Percentiles rank a stretch among this genome's conserved stretches.
Conservation (phyloP, 2,113 vertebrate species). For the Dunckerocampus dactyliophorus region DNA sequence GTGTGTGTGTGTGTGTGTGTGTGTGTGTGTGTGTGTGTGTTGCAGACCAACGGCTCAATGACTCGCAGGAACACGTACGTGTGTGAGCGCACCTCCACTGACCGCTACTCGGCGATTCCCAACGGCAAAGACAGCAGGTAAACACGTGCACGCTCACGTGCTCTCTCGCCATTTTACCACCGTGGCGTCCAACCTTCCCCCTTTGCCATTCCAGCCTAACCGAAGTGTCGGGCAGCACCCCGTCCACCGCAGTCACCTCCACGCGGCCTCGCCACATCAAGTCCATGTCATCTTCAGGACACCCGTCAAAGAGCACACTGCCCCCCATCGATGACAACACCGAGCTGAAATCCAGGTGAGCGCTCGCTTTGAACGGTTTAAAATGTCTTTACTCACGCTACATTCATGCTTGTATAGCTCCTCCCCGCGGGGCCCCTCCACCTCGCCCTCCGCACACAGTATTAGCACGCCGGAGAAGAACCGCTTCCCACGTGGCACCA, state of each 20-base stretch:
- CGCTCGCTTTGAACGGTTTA: not conserved
- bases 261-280: constrained; percentile 94
- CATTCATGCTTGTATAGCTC: constrained; percentile 59
- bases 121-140: constrained; percentile 99
- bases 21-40: not conserved
- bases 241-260: constrained; percentile 74
- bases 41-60: constrained; percentile 88
- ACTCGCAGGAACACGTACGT: constrained; percentile 95
- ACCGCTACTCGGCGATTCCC: constrained; percentile 86
- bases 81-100: constrained; percentile 86
- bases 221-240: constrained; percentile 87
- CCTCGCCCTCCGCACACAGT: constrained; percentile 93
- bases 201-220: constrained; percentile 75
- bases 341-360: constrained; percentile 87
- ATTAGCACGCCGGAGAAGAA: constrained; percentile 94
- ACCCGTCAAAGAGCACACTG: constrained; percentile 90
- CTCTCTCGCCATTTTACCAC: too few relatives aligned
- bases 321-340: constrained; percentile 93
- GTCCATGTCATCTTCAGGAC: constrained; percentile 97
- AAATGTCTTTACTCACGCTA: not conserved
- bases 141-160: not conserved
- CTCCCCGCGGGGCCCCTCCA: constrained; percentile 82
- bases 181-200: not conserved
- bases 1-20: not conserved
- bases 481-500: constrained; percentile 92